These are phyloP conservation scores for Drosophila dunni DNA, from an alignment of 1,140 invertebrate species.

Conservation along the genomic window DNA sequence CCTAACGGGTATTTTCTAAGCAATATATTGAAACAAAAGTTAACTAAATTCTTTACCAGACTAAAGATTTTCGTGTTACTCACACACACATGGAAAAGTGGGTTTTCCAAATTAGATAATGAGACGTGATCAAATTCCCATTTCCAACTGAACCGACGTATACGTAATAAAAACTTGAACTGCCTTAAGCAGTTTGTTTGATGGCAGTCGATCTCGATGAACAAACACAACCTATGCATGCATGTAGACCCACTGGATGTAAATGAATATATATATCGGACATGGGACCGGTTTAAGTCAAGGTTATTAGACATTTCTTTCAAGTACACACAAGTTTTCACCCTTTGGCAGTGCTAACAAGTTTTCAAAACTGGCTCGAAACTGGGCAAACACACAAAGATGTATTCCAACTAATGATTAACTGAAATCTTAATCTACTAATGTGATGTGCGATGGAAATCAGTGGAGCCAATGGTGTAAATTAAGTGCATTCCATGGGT, in stretches of 20 bases:
- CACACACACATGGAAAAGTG: background rate
- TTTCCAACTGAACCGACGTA: background rate
- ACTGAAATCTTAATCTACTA: background rate
- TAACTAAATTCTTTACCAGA: no score
- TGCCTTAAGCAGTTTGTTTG: conserved; percentile 6
- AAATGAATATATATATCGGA: conserved; percentile 13
- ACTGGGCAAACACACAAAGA: conserved; percentile 44
- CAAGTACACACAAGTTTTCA: conserved; percentile 73
- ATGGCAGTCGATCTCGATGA: conserved; percentile 2
- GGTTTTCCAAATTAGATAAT: background rate
- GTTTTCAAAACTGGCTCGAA: conserved; percentile 68
- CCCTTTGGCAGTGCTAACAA: conserved; percentile 72
- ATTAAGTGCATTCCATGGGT: background rate
- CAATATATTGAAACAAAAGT: no score
- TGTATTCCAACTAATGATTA: background rate
- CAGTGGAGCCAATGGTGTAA: conserved; percentile 11
- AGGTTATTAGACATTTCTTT: conserved; percentile 68
- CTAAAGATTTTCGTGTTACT: background rate
- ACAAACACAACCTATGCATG: conserved; percentile 25
- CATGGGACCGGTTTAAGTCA: conserved; percentile 62
- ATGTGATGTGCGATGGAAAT: conserved; percentile 9
- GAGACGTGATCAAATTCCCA: background rate
- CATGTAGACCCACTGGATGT: background rate
- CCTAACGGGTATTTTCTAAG: no score
- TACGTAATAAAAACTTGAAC: conserved; percentile 1